A percentile compares a stretch with the other conserved stretches of the same genome.
These are phyloP conservation scores for Idris sp. DNA, from an alignment of 1,140 invertebrate species.

Conservation along the genomic window DNA sequence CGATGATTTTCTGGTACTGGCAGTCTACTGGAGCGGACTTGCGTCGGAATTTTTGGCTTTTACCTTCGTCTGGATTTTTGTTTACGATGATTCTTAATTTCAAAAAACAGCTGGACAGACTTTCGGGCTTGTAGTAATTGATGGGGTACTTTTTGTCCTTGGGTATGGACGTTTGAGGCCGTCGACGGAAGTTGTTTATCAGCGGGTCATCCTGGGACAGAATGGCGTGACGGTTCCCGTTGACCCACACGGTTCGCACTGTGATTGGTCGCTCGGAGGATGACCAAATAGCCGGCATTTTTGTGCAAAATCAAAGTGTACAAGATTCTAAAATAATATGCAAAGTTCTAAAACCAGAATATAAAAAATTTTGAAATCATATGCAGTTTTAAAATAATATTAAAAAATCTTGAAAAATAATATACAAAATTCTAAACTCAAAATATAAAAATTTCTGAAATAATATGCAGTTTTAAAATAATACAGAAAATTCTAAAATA, in stretches of 20 bases:
- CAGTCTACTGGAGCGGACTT: slow-evolving; percentile 64
- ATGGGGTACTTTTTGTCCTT: slow-evolving; percentile 56
- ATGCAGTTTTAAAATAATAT: too few relatives aligned
- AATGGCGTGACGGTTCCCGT: slow-evolving; percentile 85
- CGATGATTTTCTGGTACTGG: slow-evolving; percentile 33
- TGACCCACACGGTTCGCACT: slow-evolving; percentile 84
- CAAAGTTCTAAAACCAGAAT: too few relatives aligned
- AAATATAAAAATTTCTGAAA: too few relatives aligned
- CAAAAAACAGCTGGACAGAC: slow-evolving; percentile 69
- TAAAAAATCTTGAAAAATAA: too few relatives aligned
- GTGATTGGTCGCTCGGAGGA: slow-evolving; percentile 84
- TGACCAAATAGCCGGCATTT: slow-evolving; percentile 81
- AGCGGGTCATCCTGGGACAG: slow-evolving; percentile 82
- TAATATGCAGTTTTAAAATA: too few relatives aligned
- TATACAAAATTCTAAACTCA: too few relatives aligned
- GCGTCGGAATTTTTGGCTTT: too few relatives aligned
- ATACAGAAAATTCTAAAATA: too few relatives aligned
- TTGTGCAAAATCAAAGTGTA: not conserved
- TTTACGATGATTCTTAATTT: slow-evolving; percentile 70
- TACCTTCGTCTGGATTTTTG: slow-evolving; percentile 53
- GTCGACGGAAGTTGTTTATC: slow-evolving; percentile 53
- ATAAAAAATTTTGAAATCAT: too few relatives aligned
- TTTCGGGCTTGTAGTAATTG: slow-evolving; percentile 59
- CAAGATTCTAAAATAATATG: too few relatives aligned
- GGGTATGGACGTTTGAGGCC: slow-evolving; percentile 39